Base-by-base conservation (phyloP, 1,140 invertebrate species). In the Zaprionus tsacasi region DNA sequence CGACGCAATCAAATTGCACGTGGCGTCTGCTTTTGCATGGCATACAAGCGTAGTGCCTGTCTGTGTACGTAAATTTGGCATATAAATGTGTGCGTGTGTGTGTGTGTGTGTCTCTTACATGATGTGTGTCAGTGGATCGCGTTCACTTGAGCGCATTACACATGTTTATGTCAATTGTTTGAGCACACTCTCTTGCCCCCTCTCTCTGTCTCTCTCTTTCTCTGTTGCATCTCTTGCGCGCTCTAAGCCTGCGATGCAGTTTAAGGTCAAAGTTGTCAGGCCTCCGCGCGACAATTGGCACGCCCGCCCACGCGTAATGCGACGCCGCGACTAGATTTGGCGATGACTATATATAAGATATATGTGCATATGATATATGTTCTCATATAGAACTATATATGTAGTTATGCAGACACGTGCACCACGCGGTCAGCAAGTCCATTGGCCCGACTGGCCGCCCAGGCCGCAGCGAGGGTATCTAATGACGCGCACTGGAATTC, bases 131-230 rank as follows among this genome's bases (percentile, higher is more conserved):
- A 88, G 83, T 80, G 74, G 45, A 50, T 45, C 40, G 6, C 7
- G 73, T 68, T 78, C 85, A 88, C 80, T 88, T 88, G 82, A 87
- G 82, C 80, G 80, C 85, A 87, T 88, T 87, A 74, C 83, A 88
- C 70, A 87, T 87, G 83, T 88, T 87, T 75, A 89, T 58, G 78
- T 52, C 83, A 88, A 88, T 88, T 88, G 83, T 70, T 21, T 50
- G 50, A 82, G 66, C 75, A 67, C 43, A 67, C 43, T 40, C 21
- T 52, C 21, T 30, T 27, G 40, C 48, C 48, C 38, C 2, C 8
- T 27, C 64, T 10, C 43, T 15, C 13, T 63, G 6, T 8, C 30
- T 17, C 59, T 30, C 25, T 33, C 21, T 21, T 48, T 21, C 2
- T 1, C 21, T 21, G 21, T 21, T 2, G 15, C 58, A 21, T 60